Evolutionary conservation across 1,140 invertebrate species (phyloP), one percentile per base, ranked within the genome.

Genomic region (Eurosta solidaginis): DNA sequence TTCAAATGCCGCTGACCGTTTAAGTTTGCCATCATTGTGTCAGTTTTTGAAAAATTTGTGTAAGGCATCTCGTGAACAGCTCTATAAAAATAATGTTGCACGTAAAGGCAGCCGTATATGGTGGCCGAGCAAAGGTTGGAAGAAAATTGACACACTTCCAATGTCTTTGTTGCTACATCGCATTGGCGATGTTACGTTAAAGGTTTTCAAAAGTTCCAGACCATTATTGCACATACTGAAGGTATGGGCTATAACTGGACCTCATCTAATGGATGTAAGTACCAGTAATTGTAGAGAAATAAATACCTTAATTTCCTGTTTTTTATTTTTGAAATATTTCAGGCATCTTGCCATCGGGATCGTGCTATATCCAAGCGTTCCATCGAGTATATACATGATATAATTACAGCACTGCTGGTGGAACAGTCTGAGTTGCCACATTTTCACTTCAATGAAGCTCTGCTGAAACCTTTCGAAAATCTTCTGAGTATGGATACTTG

Each of bases 391-490:
- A 95, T 98, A 74, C 96, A 98, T 85, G 96, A 97, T 84, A 94
- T 95, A 22, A 95, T 97, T 49, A 96, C 94, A 5, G 93, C 94
- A 0, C 86, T 98, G 20, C 88, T 98, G n/a, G 95, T 95, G 81
- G 95, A 96, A 83, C 94, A 96, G 85, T 90, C 93, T 1, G 97
- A 98, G 87, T 88, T 96, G 54, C 93, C 96, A 0, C 95, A 97
- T 89, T 98, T 97, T 86, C 96, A 98, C 84, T 97, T 97, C 84
- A 98, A 98, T 85, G 97, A 98, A 88, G 95, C 96, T 1, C 89
- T 98, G 3, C 94, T 98, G 80, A 98, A 98, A 84, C 96, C 96
- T 0, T 98, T 97, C 88, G 96, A 98, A 89, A 97, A 97, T 88
- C 90, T 98, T 22, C 89, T 98, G 0, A 97, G 96, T 88, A 90